Conservation (phyloP, 2,113 vertebrate genomes). For the Thunnus maccoyii region DNA sequence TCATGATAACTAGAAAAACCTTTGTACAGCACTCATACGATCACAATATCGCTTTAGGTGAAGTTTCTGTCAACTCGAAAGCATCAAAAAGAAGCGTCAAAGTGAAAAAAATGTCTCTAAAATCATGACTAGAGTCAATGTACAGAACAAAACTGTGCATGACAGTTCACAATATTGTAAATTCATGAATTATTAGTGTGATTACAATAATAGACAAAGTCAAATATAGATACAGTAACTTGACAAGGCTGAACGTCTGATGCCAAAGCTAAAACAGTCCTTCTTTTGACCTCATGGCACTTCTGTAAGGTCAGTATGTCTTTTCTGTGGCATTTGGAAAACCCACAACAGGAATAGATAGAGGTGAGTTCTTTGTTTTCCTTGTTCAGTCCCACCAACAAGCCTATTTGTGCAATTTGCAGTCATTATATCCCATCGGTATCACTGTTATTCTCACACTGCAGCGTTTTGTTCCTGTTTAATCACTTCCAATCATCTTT, state of each 20-base stretch:
- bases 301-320: neutral
- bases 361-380: neutral
- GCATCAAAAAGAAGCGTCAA: too few species aligned
- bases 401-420: neutral
- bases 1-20: slow-evolving; percentile 17
- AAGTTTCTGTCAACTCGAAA: neutral
- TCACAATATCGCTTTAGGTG: slow-evolving; percentile 1
- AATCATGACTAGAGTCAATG: neutral
- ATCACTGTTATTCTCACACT: neutral
- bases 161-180: neutral
- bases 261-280: neutral
- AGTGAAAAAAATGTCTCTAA: too few species aligned
- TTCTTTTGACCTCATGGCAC: neutral
- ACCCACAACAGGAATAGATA: neutral
- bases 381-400: neutral
- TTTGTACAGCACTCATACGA: neutral
- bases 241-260: neutral
- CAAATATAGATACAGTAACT: neutral
- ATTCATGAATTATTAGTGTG: neutral
- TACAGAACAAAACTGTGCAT: neutral
- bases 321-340: slow-evolving; percentile 6
- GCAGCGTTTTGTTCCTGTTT: slow-evolving; percentile 8
- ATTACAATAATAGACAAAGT: neutral
- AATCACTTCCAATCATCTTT: slow-evolving; percentile 33
- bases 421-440: neutral